Conservation (phyloP, 2,888 invertebrate genomes). For the Galerucella nymphaeae region DNA sequence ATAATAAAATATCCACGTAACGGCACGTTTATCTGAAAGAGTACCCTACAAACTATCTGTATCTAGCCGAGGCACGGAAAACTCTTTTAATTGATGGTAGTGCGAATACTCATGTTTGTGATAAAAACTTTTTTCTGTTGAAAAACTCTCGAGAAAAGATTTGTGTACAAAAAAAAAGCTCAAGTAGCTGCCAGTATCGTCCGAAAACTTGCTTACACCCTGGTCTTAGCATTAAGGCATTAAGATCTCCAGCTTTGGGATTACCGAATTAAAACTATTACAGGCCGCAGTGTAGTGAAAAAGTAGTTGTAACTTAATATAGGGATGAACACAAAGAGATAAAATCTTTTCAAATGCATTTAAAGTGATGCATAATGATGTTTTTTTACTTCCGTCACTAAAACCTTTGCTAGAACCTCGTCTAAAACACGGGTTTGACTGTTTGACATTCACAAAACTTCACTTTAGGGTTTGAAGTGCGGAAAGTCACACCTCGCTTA, state of each 20-base stretch:
- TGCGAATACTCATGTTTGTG: constrained; percentile 46
- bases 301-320: too few species aligned
- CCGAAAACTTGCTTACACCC: constrained; percentile 39
- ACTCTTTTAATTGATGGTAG: constrained; percentile 50
- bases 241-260: constrained; percentile 48
- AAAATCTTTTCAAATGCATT: neutral
- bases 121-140: constrained; percentile 43
- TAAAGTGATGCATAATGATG: too few species aligned
- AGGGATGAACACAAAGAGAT: too few species aligned
- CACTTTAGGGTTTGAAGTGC: too few species aligned
- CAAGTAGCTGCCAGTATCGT: constrained; percentile 46
- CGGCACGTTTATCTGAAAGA: neutral
- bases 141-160: constrained; percentile 36
- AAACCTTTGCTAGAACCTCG: too few species aligned
- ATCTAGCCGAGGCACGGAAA: constrained; percentile 31
- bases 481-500: too few species aligned
- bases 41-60: constrained; percentile 26
- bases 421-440: too few species aligned
- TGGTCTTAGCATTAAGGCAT: constrained; percentile 41
- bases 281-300: constrained; percentile 25
- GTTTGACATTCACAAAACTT: too few species aligned
- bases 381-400: too few species aligned
- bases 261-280: constrained; percentile 42
- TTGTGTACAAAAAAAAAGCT: constrained; percentile 43
- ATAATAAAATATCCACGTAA: too few species aligned